Evolutionary conservation across 1,140 invertebrate genomes (phyloP), one percentile per base, ranked within the genome.

Genomic region (Heliconius congener): DNA sequence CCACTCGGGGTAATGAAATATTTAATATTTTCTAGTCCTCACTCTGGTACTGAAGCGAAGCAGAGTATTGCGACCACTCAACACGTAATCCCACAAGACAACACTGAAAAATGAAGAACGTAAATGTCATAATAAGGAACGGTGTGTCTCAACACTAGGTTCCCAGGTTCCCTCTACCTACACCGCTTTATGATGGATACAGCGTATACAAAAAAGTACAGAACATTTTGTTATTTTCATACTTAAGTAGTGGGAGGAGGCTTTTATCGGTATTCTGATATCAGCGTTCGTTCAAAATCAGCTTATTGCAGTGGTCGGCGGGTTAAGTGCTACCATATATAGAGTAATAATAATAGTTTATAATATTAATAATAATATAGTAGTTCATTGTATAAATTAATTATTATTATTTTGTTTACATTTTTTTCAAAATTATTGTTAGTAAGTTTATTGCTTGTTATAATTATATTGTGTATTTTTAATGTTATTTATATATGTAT

Each of bases 251-350:
- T 8, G 23, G 1, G n/a, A 27, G 23, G n/a, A 23, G 19, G 57
- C 0, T 66, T 66, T 66, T 30, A 66, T 66, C 60, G 27, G 11
- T 11, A 66, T 66, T 66, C 23, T 30, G 60, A 66, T 66, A 27
- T 27, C 55, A 57, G 55, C n/a, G 55, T n/a, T 23, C 60, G 23
- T 30, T 66, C 23, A 30, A 27, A 66, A 66, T 66, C 30, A 66
- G 60, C 60, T 66, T 66, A 66, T 27, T 27, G 60, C 60, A 66
- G 60, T 66, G 60, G 60, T 66, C 60, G 23, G 23, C 13, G 60
- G 23, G 60, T 27, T 66, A 66, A 66, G 60, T 66, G 60, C 60
- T 34, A 34, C 4, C 34, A 34, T 34, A 34, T 6, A 34, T 34
- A 4, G 34, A 34, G 30, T 34, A 34, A 34, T 34, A 34, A 34